Evolutionary conservation across 2,888 invertebrate genomes (phyloP).

Genomic region (Corythucha ciliata): DNA sequence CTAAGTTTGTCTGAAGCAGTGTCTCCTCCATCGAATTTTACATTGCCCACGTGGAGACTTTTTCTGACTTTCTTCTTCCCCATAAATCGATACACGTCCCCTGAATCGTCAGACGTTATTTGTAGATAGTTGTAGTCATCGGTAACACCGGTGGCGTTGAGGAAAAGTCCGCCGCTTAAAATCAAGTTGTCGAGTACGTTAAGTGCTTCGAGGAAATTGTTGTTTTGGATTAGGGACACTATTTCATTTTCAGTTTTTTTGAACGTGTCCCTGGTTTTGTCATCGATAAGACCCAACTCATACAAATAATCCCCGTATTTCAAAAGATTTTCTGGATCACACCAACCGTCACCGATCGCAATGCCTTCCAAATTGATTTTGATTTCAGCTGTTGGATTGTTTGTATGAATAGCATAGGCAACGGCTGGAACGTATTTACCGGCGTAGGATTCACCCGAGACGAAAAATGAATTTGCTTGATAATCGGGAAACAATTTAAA

Average conservation of each 20-base stretch:
- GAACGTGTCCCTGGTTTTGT: background rate
- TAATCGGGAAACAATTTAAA: slow-evolving; percentile 70
- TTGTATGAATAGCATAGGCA: slow-evolving; percentile 59
- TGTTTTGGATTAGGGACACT: background rate
- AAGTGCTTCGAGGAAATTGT: too few species aligned
- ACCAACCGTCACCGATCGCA: slow-evolving; percentile 69
- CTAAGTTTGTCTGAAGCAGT: slow-evolving; percentile 62
- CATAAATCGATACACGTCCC: slow-evolving; percentile 31
- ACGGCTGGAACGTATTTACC: slow-evolving; percentile 72
- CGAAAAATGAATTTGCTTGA: slow-evolving; percentile 64
- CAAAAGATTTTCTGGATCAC: slow-evolving; percentile 68
- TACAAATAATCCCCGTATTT: slow-evolving; percentile 70
- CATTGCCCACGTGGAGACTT: slow-evolving; percentile 78
- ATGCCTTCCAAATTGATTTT: slow-evolving; percentile 65
- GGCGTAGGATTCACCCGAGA: slow-evolving; percentile 82
- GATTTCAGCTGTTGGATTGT: slow-evolving; percentile 48
- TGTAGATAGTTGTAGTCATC: slow-evolving; percentile 65
- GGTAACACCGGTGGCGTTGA: slow-evolving; percentile 63
- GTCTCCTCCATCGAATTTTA: slow-evolving; percentile 32
- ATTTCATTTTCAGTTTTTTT: background rate
- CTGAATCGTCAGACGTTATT: slow-evolving; percentile 43
- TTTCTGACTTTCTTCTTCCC: slow-evolving; percentile 27
- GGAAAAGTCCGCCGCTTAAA: slow-evolving; percentile 44
- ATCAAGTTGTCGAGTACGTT: too few species aligned
- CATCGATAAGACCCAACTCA: slow-evolving; percentile 55